These are phyloP conservation scores for Galaxea fascicularis DNA, from an alignment of 92 coral and sea anemone genomes.

Conservation along the genomic window DNA sequence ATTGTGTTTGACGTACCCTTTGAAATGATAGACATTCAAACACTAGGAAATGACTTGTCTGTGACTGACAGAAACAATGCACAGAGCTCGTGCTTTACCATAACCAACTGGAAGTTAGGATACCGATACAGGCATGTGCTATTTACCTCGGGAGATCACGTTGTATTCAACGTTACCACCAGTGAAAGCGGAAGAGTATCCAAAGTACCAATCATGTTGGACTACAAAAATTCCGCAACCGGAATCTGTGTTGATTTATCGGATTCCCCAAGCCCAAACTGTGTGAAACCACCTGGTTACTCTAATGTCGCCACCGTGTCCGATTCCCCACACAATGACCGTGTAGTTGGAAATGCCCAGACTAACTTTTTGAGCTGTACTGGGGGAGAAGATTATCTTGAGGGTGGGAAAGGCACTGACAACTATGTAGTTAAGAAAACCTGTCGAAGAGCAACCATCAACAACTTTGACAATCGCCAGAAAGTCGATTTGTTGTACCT, in stretches of 20 bases:
- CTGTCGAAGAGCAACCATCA: too few relatives aligned
- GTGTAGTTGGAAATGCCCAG: too few relatives aligned
- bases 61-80: conserved; percentile 35
- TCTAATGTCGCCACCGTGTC: conserved; percentile 55
- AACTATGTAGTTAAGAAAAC: too few relatives aligned
- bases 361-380: too few relatives aligned
- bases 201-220: too few relatives aligned
- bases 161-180: conserved; percentile 46
- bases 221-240: conserved; percentile 14
- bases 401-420: too few relatives aligned
- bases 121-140: conserved; percentile 44
- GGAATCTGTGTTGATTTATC: conserved; percentile 54
- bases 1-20: conserved; percentile 56
- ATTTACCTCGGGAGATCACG: conserved; percentile 54
- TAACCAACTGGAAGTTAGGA: conserved; percentile 41
- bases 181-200: conserved; percentile 19
- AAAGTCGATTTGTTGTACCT: too few relatives aligned
- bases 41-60: conserved; percentile 1
- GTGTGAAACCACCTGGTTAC: conserved; percentile 13
- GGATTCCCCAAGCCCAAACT: not conserved
- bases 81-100: conserved; percentile 31
- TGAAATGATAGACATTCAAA: not conserved
- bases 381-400: too few relatives aligned
- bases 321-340: conserved; percentile 49
- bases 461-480: too few relatives aligned